These are phyloP conservation scores for Orthonychiurus folsomi DNA, from an alignment of 2,888 invertebrate species.

Conservation along the genomic window DNA sequence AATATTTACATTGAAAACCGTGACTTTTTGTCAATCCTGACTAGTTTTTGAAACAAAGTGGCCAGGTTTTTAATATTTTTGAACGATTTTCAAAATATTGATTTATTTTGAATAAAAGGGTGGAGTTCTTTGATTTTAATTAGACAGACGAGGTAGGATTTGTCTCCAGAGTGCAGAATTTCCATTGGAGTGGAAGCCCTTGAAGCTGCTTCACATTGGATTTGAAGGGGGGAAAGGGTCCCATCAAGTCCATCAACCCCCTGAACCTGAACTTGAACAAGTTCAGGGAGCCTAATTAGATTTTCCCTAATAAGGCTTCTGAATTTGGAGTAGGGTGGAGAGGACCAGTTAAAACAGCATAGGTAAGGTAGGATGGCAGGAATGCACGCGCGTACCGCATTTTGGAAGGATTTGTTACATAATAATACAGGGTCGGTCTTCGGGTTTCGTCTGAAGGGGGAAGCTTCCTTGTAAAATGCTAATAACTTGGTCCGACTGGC, in stretches of 20 bases:
- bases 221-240: not conserved
- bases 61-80: not conserved
- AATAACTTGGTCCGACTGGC: too few relatives aligned
- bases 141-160: not conserved
- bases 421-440: not conserved
- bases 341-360: too few relatives aligned
- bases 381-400: too few relatives aligned
- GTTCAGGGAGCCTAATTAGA: slow-evolving; percentile 4
- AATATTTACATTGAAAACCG: not conserved
- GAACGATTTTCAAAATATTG: not conserved
- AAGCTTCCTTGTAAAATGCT: too few relatives aligned
- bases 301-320: slow-evolving; percentile 9
- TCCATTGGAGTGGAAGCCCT: not conserved
- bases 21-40: too few relatives aligned
- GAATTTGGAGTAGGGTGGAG: not conserved
- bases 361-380: too few relatives aligned
- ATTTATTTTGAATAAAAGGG: not conserved
- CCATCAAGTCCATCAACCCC: too few relatives aligned
- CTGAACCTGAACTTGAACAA: too few relatives aligned
- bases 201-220: not conserved
- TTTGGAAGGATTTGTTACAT: not conserved
- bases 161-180: not conserved
- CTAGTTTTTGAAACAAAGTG: not conserved
- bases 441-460: too few relatives aligned
- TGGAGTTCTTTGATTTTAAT: not conserved